Base-by-base conservation (phyloP, 2,888 invertebrate genomes). In the Morinoia aosen region DNA sequence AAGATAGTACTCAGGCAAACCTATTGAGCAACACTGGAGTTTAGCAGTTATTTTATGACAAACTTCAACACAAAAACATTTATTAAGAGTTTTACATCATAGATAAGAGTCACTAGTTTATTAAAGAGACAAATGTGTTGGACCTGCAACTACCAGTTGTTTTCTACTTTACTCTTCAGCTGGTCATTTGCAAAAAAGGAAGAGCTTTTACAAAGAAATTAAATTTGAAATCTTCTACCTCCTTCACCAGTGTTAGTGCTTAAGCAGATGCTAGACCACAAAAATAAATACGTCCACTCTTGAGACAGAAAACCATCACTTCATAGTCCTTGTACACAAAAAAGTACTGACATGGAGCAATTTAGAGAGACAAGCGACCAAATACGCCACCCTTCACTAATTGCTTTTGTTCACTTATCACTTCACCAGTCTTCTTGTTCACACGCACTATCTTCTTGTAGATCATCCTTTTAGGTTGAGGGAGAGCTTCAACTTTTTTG, bases 381-480 rank as follows among this genome's bases (percentile, higher is more conserved):
- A 64, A 61, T 11, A 95, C 58, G 0, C 95, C 95, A 64, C 64
- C 64, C 64, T 95, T 95, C 64, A 64, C 40, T 39, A 95, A 7
- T n/a, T 95, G 61, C 58, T 95, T 95, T 40, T 96, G 95, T 95
- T 96, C 96, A 95, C 96, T 96, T 57, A 96, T 88, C 64, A 96
- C 95, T 95, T 96, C 96, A 57, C 96, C 96, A n/a, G 96, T 96
- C 88, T 95, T 96, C 61, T 96, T 96, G 93, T 96, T 96, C 56
- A 96, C 95, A 57, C 95, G 95, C n/a, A 96, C 95, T 88, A 96
- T 96, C 88, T 96, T 96, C 64, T 96, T 96, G 14, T 96, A 95
- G 94, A 94, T 94, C 61, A 95, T 96, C 91, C 95, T 95, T 57
- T 95, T 93, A 33, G 93, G 93, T 33, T 95, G 39, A 8, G 93